Percentiles rank a stretch among this genome's conserved stretches.
These are phyloP conservation scores for Drosophila nannoptera DNA, from an alignment of 1,140 invertebrate genomes.

Conservation along the genomic window DNA sequence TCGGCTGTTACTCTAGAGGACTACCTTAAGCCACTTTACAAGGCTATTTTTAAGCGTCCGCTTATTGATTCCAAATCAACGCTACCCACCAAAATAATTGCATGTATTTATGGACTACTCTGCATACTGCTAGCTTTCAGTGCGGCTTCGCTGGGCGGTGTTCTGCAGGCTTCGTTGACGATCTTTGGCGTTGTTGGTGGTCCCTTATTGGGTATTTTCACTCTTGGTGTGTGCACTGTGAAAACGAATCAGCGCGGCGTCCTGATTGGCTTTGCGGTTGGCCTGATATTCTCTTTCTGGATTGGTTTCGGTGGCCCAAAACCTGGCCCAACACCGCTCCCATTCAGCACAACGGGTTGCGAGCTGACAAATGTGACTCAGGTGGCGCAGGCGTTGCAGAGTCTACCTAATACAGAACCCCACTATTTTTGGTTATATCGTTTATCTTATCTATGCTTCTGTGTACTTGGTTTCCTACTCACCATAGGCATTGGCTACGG, in stretches of 20 bases:
- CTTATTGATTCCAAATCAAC: slow-evolving; percentile 70
- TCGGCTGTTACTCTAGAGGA: slow-evolving; percentile 92
- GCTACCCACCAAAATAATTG: slow-evolving; percentile 82
- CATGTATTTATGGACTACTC: slow-evolving; percentile 85
- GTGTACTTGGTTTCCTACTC: slow-evolving; percentile 84
- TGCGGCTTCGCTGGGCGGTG: slow-evolving; percentile 83
- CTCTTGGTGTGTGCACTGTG: slow-evolving; percentile 87
- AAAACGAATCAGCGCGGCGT: slow-evolving; percentile 86
- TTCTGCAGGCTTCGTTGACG: slow-evolving; percentile 87
- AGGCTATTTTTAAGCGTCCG: slow-evolving; percentile 66
- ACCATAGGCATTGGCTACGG: slow-evolving; percentile 84
- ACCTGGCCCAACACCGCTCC: slow-evolving; percentile 81
- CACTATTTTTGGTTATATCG: slow-evolving; percentile 71
- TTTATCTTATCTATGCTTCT: slow-evolving; percentile 94
- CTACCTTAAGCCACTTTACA: slow-evolving; percentile 83
- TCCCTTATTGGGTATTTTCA: slow-evolving; percentile 88
- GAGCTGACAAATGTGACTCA: slow-evolving; percentile 38
- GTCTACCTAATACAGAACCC: slow-evolving; percentile 2
- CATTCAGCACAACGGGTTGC: slow-evolving; percentile 82
- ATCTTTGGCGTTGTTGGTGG: slow-evolving; percentile 91
- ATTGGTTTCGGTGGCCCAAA: slow-evolving; percentile 91
- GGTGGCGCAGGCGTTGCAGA: slow-evolving; percentile 27
- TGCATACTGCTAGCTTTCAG: slow-evolving; percentile 87
- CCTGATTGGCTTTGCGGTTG: slow-evolving; percentile 83
- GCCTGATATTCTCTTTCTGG: slow-evolving; percentile 88